Evolutionary conservation across 1,140 invertebrate species (phyloP).

Genomic region (Cataglyphis hispanica): DNA sequence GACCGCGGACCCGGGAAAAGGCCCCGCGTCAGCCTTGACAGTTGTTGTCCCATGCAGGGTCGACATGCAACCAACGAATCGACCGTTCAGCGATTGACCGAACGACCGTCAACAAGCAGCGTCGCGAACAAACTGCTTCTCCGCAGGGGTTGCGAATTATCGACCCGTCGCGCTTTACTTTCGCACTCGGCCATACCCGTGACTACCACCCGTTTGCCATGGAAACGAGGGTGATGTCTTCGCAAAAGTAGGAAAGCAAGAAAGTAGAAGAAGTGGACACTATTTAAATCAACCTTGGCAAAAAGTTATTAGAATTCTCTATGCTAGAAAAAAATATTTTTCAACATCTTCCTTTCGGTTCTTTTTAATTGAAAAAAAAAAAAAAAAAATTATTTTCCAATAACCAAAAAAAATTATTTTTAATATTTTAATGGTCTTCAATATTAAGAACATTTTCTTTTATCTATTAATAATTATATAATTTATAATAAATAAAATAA

Average conservation of each 20-base stretch:
- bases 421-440: no score
- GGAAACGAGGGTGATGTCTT: conserved; percentile 1
- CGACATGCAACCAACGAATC: conserved; percentile 61
- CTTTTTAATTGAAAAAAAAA: not conserved
- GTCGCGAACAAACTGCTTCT: conserved; percentile 79
- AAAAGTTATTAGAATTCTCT: not conserved
- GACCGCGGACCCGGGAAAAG: conserved; percentile 67
- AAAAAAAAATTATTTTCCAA: not conserved
- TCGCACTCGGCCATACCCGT: conserved; percentile 58
- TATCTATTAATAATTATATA: not conserved
- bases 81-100: not conserved
- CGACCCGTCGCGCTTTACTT: conserved; percentile 68
- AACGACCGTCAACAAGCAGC: conserved; percentile 41
- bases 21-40: conserved; percentile 71
- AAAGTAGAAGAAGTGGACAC: not conserved
- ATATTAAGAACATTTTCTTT: not conserved
- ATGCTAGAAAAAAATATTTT: not conserved
- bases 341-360: not conserved
- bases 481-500: not conserved
- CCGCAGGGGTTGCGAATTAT: conserved; percentile 76
- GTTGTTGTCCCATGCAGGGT: conserved; percentile 82
- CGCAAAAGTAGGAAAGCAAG: not conserved
- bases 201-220: conserved; percentile 18
- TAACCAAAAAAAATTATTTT: not conserved
- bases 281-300: not conserved